Conservation (phyloP, 2,797 vertebrate genomes). For the Phoxinus dragarum region DNA sequence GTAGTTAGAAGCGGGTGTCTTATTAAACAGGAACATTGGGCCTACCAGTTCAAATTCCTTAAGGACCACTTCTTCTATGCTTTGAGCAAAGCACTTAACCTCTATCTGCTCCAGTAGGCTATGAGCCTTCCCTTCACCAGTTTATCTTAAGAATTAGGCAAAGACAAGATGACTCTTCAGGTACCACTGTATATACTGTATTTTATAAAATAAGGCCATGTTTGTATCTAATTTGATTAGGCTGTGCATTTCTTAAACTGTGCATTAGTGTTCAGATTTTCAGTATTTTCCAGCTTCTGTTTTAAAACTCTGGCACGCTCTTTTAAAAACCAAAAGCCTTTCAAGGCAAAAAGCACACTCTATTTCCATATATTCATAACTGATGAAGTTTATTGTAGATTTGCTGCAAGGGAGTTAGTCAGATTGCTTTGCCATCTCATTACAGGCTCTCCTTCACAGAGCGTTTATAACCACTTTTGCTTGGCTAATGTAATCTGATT, state of each 20-base stretch:
- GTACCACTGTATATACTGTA: background rate
- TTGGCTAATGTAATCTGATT: slow-evolving; percentile 71
- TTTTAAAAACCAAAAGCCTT: slow-evolving; percentile 19
- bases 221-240: background rate
- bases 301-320: background rate
- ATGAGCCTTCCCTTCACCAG: background rate
- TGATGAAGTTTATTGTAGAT: slow-evolving; percentile 53
- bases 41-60: background rate
- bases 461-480: slow-evolving; percentile 46
- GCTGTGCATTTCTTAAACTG: slow-evolving; percentile 10
- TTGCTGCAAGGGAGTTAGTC: slow-evolving; percentile 39
- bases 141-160: background rate
- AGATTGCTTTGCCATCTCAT: slow-evolving; percentile 43
- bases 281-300: background rate
- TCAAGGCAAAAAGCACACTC: background rate
- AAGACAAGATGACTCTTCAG: background rate
- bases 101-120: background rate
- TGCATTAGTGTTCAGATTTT: background rate
- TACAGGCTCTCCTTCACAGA: slow-evolving; percentile 48
- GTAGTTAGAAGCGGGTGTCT: background rate
- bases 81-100: slow-evolving; percentile 22
- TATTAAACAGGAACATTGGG: slow-evolving; percentile 11
- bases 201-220: background rate
- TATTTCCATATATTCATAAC: slow-evolving; percentile 43
- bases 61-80: slow-evolving; percentile 7